phyloP scores from a whole-genome alignment of 2,797 vertebrate genomes.

The Gephyroberyx darwinii region DNA sequence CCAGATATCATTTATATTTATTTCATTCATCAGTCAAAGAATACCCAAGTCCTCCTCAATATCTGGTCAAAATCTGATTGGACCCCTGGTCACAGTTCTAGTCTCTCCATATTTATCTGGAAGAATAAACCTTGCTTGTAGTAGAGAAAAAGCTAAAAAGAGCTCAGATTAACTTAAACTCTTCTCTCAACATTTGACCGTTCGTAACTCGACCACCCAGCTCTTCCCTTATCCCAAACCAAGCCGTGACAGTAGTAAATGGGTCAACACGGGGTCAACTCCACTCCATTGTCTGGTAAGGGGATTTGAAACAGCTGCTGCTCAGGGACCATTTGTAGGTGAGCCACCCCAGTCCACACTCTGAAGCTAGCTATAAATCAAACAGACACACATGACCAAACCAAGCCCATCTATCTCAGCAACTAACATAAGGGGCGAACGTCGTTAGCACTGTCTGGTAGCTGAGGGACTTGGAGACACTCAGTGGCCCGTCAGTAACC shows the following conservation, averaged over 20 bases:
- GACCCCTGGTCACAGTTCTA: no score
- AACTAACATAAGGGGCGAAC: conserved; percentile 33
- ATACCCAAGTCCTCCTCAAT: not conserved
- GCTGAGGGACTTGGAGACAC: conserved; percentile 37
- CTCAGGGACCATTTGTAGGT: conserved; percentile 58
- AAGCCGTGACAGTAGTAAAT: conserved; percentile 40
- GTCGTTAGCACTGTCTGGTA: conserved; percentile 56
- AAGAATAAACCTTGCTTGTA: not conserved
- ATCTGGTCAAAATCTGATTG: not conserved
- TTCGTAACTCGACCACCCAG: conserved; percentile 18
- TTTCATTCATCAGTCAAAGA: no score
- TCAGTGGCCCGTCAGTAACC: conserved; percentile 35
- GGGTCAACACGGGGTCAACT: conserved; percentile 40
- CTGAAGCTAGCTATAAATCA: conserved; percentile 56
- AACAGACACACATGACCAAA: conserved; percentile 42
- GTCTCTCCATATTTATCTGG: not conserved
- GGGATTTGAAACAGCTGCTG: conserved; percentile 58
- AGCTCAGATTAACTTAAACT: not conserved
- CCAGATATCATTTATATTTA: not conserved
- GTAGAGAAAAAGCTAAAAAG: not conserved
- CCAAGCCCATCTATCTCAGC: conserved; percentile 30
- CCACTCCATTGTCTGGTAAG: conserved; percentile 40
- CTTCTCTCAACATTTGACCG: not conserved
- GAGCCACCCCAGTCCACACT: conserved; percentile 37
- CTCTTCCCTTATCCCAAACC: conserved; percentile 18